Percentiles rank a stretch among this genome's conserved stretches.
phyloP scores from a whole-genome alignment of 2,888 invertebrate species.

The Cephalotes varians region DNA sequence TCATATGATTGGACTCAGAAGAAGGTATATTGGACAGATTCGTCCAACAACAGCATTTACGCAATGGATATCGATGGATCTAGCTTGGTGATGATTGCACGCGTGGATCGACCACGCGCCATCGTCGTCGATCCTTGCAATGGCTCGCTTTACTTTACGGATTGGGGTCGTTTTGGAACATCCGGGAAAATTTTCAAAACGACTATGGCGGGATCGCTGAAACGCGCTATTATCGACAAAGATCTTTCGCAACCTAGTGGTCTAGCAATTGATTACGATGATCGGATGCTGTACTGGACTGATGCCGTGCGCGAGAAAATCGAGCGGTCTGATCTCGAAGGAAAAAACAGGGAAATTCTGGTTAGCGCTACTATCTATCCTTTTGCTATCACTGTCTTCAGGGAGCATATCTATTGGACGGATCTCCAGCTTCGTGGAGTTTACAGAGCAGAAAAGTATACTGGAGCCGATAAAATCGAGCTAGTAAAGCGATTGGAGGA shows the following conservation, averaged over 20 bases:
- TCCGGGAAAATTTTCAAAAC: constrained; percentile 97
- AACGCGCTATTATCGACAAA: constrained; percentile 94
- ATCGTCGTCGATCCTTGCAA: constrained; percentile 99
- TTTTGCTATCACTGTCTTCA: constrained; percentile 96
- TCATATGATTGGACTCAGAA: constrained; percentile 99
- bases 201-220: constrained; percentile 98
- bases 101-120: constrained; percentile 97
- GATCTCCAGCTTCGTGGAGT: constrained; percentile 97
- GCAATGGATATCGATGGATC: constrained; percentile 97
- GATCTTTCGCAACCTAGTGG: constrained; percentile 98
- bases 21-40: constrained; percentile 99
- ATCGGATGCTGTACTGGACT: constrained; percentile 97
- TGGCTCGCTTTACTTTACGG: constrained; percentile 97
- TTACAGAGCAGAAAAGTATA: constrained; percentile 98
- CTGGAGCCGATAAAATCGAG: constrained; percentile 97
- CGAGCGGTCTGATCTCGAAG: constrained; percentile 96
- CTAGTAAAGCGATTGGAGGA: constrained; percentile 97
- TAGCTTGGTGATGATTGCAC: constrained; percentile 95
- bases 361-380: constrained; percentile 97
- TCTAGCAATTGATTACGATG: constrained; percentile 97
- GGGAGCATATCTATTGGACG: constrained; percentile 98
- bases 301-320: constrained; percentile 98
- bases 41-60: constrained; percentile 96
- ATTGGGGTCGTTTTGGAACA: constrained; percentile 97
- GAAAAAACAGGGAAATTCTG: constrained; percentile 93